Evolutionary conservation across 2,888 invertebrate genomes (phyloP).

Genomic region (Stomorhina lunata): DNA sequence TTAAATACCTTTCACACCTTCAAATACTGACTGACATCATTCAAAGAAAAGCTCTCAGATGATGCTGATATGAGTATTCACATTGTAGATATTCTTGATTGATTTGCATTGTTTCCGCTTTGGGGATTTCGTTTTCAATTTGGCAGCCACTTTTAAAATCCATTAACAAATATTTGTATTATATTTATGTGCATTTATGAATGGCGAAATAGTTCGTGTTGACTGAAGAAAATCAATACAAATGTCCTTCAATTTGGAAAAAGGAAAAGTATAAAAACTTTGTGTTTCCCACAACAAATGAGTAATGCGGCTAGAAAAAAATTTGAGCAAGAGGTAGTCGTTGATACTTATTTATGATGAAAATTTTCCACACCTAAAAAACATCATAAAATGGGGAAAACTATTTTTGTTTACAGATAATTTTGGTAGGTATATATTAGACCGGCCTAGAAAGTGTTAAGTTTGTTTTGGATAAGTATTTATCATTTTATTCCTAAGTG

Average conservation of each 20-base stretch:
- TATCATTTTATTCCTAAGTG: too few species aligned
- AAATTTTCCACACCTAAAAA: too few species aligned
- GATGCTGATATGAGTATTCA: background rate
- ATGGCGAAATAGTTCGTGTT: too few species aligned
- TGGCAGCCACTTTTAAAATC: background rate
- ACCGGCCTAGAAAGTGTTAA: too few species aligned
- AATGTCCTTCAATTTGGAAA: background rate
- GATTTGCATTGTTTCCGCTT: background rate
- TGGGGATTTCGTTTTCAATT: background rate
- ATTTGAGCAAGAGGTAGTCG: background rate
- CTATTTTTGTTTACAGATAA: too few species aligned
- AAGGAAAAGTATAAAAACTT: background rate
- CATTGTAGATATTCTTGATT: background rate
- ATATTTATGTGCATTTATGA: background rate
- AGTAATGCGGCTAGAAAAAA: too few species aligned
- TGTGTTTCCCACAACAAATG: background rate
- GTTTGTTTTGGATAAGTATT: too few species aligned
- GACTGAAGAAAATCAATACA: background rate
- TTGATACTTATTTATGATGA: background rate
- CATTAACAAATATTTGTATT: background rate
- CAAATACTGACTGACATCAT: background rate
- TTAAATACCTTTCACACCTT: background rate
- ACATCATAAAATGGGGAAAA: too few species aligned
- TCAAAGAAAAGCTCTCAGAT: background rate
- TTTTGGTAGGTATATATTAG: too few species aligned